phyloP scores from a whole-genome alignment of 1,140 invertebrate species.

The Drosophila lini region DNA sequence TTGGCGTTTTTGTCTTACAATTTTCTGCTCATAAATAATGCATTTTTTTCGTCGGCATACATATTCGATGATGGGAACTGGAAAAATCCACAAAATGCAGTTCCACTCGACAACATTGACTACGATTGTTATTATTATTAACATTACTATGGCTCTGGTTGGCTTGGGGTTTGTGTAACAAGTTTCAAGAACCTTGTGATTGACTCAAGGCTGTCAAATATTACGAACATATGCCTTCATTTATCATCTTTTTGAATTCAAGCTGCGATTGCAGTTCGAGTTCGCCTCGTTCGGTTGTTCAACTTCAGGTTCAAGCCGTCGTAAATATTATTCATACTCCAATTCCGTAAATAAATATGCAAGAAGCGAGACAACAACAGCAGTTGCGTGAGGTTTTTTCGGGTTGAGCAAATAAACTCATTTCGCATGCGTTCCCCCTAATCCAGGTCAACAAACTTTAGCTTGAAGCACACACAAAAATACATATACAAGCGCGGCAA shows the following conservation, averaged over 20 bases:
- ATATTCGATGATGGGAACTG: slow-evolving; percentile 38
- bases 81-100: slow-evolving; percentile 30
- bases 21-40: slow-evolving; percentile 54
- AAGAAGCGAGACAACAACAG: slow-evolving; percentile 26
- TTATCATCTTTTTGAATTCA: slow-evolving; percentile 32
- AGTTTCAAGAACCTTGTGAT: slow-evolving; percentile 43
- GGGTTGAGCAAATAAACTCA: slow-evolving; percentile 40
- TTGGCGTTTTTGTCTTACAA: slow-evolving; percentile 31
- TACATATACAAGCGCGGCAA: slow-evolving; percentile 11
- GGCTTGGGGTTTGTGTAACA: slow-evolving; percentile 1
- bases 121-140: slow-evolving; percentile 17
- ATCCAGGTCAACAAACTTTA: slow-evolving; percentile 52
- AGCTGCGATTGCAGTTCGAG: slow-evolving; percentile 28
- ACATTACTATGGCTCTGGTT: slow-evolving; percentile 13
- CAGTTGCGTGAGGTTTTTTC: slow-evolving; percentile 42
- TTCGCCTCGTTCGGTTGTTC: slow-evolving; percentile 31
- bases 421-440: slow-evolving; percentile 37
- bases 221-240: slow-evolving; percentile 18
- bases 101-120: slow-evolving; percentile 10
- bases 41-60: slow-evolving; percentile 34
- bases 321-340: slow-evolving; percentile 55
- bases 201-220: slow-evolving; percentile 34
- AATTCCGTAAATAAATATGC: slow-evolving; percentile 53
- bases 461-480: slow-evolving; percentile 13
- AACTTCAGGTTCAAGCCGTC: slow-evolving; percentile 42